Base-by-base conservation (phyloP, 2,888 invertebrate genomes). In the Dioctria linearis region DNA sequence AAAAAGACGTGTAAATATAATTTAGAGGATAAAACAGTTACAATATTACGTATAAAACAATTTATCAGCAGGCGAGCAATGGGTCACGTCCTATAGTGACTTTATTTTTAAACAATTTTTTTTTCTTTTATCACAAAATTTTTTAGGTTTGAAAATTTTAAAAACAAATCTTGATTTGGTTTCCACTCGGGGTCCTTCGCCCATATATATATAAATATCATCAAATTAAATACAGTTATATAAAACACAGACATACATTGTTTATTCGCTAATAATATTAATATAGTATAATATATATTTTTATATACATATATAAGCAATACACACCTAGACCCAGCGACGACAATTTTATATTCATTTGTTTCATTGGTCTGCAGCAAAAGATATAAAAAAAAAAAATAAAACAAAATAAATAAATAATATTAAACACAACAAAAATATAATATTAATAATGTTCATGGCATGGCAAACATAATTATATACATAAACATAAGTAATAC, bases 11-110 rank as follows among this genome's bases (percentile, higher is more conserved):
- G 42, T 42, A 65, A 49, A 39, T 73, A 37, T 54, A 73, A 57
- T 73, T 25, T 25, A 59, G 5, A 75, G 40, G 59, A 59, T 75
- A 42, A 13, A 61, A 75, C 43, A 75, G 37, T 59, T 59, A 73
- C 42, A 39, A 54, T 40, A 54, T 43, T 40, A 61, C 13, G 42
- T 37, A 75, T 59, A 75, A 75, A 57, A 59, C 43, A 57, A 25
- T 59, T 61, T 61, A 59, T 61, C 43, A 61, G 61, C 83, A 84
- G 84, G 84, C 84, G 91, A 90, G 90, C 88, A 90, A 90, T 90
- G 90, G 92, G 92, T 91, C 93, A 93, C 93, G 93, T 92, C 92
- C 91, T 91, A 90, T 89, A 90, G 93, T 93, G 93, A 92, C 92
- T 92, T 92, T 92, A 71, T 49, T 25, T 40, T 49, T 78, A 51